Evolutionary conservation across 2,113 vertebrate species (phyloP).

Genomic region (Leptosomus discolor): DNA sequence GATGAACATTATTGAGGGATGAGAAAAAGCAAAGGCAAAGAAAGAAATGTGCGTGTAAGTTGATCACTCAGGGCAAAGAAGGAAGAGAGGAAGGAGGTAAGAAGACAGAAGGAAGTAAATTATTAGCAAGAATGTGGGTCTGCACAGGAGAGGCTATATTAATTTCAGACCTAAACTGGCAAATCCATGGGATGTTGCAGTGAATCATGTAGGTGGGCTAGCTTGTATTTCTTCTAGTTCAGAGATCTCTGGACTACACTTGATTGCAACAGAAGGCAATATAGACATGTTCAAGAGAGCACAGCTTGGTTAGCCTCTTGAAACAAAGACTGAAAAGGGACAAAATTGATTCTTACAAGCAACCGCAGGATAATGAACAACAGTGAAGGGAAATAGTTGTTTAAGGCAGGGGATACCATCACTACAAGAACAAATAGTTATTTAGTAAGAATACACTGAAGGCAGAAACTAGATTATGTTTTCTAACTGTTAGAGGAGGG

Average conservation of each 20-base stretch:
- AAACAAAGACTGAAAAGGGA: not conserved
- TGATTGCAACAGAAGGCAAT: not conserved
- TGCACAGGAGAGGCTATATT: not conserved
- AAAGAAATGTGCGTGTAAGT: not conserved
- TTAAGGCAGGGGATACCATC: not conserved
- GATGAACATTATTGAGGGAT: not conserved
- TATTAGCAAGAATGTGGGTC: not conserved
- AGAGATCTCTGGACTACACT: not conserved
- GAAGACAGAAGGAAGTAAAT: slow-evolving; percentile 10
- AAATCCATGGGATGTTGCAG: not conserved
- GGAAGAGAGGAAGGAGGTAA: not conserved
- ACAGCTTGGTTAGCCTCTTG: not conserved
- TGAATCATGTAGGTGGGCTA: not conserved
- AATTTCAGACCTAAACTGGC: not conserved
- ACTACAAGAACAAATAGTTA: not conserved
- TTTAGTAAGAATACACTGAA: not conserved
- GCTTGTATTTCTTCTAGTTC: not conserved
- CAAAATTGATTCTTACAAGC: not conserved
- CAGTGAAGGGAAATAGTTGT: not conserved
- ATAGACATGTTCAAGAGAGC: not conserved
- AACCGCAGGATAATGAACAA: not conserved
- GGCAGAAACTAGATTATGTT: not conserved
- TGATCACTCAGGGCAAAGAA: slow-evolving; percentile 3
- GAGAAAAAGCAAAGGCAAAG: not conserved
- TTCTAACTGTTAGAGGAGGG: not conserved